Percentiles rank a stretch among this genome's conserved stretches.
phyloP scores from a whole-genome alignment of 2,888 invertebrate genomes.

The Phlogophora meticulosa region DNA sequence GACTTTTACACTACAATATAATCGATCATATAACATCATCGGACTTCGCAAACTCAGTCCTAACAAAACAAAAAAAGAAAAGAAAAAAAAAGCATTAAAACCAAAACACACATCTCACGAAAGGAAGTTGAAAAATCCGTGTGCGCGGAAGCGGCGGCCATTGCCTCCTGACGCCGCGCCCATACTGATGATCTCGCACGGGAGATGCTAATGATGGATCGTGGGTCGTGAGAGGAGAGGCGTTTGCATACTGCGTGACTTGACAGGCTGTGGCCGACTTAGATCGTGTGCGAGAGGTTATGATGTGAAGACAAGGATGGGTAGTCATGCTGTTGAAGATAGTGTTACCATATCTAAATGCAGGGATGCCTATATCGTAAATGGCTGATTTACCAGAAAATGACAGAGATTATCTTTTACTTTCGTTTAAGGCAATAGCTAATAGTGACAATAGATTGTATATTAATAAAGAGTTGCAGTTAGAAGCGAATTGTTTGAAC shows the following conservation, averaged over 20 bases:
- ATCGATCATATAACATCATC: background rate
- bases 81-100: slow-evolving; percentile 27
- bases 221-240: slow-evolving; percentile 72
- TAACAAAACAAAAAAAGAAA: slow-evolving; percentile 15
- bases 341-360: too few species aligned
- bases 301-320: background rate
- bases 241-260: slow-evolving; percentile 71
- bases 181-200: slow-evolving; percentile 80
- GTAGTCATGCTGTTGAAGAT: background rate
- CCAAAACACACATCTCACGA: slow-evolving; percentile 65
- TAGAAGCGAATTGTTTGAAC: too few species aligned
- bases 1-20: too few species aligned
- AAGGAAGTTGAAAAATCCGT: slow-evolving; percentile 81
- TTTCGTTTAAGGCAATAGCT: too few species aligned
- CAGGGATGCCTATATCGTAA: too few species aligned
- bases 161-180: slow-evolving; percentile 77
- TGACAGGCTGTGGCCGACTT: slow-evolving; percentile 50
- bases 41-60: slow-evolving; percentile 1
- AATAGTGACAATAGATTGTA: too few species aligned
- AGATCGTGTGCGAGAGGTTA: slow-evolving; percentile 22
- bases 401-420: too few species aligned
- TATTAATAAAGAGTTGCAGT: too few species aligned
- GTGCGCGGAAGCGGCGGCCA: slow-evolving; percentile 84
- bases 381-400: too few species aligned
- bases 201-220: slow-evolving; percentile 77